These are phyloP conservation scores for Scalopus aquaticus DNA, from an alignment of 2,113 vertebrate genomes.

Conservation along the genomic window DNA sequence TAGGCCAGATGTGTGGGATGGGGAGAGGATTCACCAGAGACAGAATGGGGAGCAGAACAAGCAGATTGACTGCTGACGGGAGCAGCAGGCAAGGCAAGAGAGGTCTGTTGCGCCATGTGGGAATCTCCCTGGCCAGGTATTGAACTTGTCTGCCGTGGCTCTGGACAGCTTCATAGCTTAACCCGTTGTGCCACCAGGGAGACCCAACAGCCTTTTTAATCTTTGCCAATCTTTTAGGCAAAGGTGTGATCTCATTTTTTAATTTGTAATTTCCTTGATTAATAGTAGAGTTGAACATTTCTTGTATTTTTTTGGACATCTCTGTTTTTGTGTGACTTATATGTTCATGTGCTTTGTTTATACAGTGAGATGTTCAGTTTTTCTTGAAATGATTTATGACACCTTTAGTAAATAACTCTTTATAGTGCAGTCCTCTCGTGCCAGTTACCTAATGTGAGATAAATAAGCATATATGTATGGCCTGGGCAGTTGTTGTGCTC, in stretches of 20 bases:
- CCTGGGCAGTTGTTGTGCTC: not conserved
- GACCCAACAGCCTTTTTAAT: too few relatives aligned
- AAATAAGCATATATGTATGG: not conserved
- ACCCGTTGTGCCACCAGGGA: too few relatives aligned
- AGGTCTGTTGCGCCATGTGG: too few relatives aligned
- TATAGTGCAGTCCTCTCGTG: not conserved
- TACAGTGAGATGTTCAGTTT: not conserved
- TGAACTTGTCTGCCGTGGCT: too few relatives aligned
- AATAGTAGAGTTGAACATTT: not conserved
- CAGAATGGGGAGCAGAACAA: too few relatives aligned
- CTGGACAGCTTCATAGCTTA: too few relatives aligned
- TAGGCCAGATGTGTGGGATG: too few relatives aligned
- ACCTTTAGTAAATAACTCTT: not conserved
- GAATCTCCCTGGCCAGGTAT: too few relatives aligned
- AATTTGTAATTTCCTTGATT: constrained; percentile 15
- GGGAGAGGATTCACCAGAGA: too few relatives aligned
- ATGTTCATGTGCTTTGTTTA: not conserved
- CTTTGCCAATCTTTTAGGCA: not conserved
- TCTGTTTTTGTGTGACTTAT: not conserved
- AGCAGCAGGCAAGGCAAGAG: too few relatives aligned
- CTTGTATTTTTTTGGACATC: not conserved
- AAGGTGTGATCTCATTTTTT: not conserved
- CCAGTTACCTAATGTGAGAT: not conserved
- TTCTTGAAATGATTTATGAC: not conserved
- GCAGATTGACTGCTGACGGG: too few relatives aligned